Base-by-base conservation (phyloP, 2,797 vertebrate genomes). In the Helostoma temminkii region DNA sequence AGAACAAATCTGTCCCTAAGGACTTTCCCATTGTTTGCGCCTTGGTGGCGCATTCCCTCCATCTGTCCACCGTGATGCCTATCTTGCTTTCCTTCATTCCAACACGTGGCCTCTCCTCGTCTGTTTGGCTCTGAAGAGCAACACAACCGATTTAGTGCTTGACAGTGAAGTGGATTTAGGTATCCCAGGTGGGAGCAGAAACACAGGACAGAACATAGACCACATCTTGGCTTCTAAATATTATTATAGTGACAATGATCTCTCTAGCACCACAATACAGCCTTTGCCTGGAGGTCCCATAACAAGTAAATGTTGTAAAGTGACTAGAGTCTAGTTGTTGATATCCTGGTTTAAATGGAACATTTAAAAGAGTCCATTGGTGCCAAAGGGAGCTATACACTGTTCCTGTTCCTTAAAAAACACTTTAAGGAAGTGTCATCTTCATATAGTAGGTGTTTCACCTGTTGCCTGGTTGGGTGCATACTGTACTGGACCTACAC, bases 1-100 rank as follows among this genome's bases (percentile, higher is more conserved):
- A 65, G 74, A 81, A 80, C 75, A 87, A 91, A 88, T 88, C 62
- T 78, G 74, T 87, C 89, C 90, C 84, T 74, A 18, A 61, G 84
- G 90, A 90, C 69, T 71, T 75, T 66, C 78, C 78, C 73, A 75
- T 68, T 82, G 73, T 89, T 87, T 71, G 62, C 65, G 80, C 80
- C 73, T 80, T 32, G 2, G 58, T 57, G 71, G 75, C 26, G 36
- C 74, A 47, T 84, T 82, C 78, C 45, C 83, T 76, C 76, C 74
- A 71, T 82, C 75, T 78, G 85, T 80, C 70, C 69, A 32, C 78
- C 21, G 22, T 22, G 39, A 73, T 64, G 62, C 54, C 66, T 25
- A 25, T 83, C 66, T 39, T 54, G 69, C 14, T 21, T 37, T 36
- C 50, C 52, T 55, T 61, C 24, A 18, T 62, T 74, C 36, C 57